Base-by-base conservation (phyloP, 2,113 vertebrate species). In the Vulpes lagopus region DNA sequence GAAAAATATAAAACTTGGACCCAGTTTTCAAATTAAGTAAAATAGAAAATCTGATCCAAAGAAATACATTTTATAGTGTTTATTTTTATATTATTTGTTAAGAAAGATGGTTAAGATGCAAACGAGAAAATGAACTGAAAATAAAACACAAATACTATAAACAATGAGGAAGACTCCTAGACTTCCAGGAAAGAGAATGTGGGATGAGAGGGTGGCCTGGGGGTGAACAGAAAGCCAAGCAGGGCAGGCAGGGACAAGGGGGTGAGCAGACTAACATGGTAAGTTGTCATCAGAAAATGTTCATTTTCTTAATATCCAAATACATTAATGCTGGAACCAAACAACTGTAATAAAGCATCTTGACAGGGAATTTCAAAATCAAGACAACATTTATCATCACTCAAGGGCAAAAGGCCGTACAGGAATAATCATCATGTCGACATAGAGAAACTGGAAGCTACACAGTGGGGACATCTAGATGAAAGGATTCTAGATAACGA, bases 351-450 rank as follows among this genome's bases (percentile, higher is more conserved):
- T 17, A 20, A 57, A 83, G 32, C 43, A 12, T 38, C 14, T 1
- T 23, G 38, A 80, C 35, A 38, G 35, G 23, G 43, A 22, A 30
- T 11, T 20, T 73, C 43, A 59, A 30, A 89, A 65, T 19, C 62
- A 51, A 80, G 9, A 6, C 1, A 0, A 60, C n/a, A 35, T 14
- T 11, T 43, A 23, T 0, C 22, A 22, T 4, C 0, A 17, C 78
- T 49, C 14, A 23, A 9, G 49, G 67, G 38, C 38, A 30, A 32
- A 64, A 27, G 86, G 62, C 19, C 0, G n/a, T 4, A 51, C 51
- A 23, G 5, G 16, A 43, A 4, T 30, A 49, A 3, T 14, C 25
- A 57, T 2, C 35, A 2, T 10, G 57, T 0, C 27, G 20, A 53
- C 1, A 25, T 19, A 8, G 5, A 51, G 16, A 22, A 32, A 27